Conservation (phyloP, 2,113 vertebrate species). For the Illadopsis cleaveri region DNA sequence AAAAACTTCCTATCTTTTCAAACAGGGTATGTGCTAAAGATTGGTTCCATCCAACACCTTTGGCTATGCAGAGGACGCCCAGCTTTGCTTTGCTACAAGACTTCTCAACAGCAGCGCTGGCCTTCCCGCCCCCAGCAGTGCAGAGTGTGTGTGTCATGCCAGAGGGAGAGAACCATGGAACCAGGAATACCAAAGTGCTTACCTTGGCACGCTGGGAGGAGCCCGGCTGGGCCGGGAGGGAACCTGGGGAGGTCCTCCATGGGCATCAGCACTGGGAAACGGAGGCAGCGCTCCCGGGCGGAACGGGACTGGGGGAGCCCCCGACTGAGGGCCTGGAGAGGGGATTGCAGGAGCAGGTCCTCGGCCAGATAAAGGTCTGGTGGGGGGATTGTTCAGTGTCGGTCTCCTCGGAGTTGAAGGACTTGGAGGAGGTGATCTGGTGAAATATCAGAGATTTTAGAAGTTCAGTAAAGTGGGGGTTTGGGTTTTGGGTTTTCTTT, state of each 20-base stretch:
- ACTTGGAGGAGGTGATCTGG: constrained; percentile 86
- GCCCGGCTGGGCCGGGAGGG: constrained; percentile 74
- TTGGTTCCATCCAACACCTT: not conserved
- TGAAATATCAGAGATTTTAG: not conserved
- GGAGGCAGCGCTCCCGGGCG: constrained; percentile 66
- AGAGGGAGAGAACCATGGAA: constrained; percentile 50
- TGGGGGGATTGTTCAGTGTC: constrained; percentile 47
- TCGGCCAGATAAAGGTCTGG: constrained; percentile 62
- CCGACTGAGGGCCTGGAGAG: constrained; percentile 72
- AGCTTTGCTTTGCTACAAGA: not conserved
- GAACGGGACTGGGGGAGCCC: constrained; percentile 76
- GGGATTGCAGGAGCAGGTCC: constrained; percentile 76
- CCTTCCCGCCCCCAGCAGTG: not conserved
- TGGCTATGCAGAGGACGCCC: not conserved
- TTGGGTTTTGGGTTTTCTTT: not conserved
- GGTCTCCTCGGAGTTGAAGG: constrained; percentile 82
- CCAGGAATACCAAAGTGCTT: not conserved
- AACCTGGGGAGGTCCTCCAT: constrained; percentile 70
- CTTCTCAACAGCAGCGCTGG: not conserved
- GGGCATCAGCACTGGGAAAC: constrained; percentile 71
- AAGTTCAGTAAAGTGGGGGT: not conserved
- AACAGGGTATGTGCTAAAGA: not conserved
- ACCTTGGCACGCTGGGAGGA: constrained; percentile 87
- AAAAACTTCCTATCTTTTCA: not conserved
- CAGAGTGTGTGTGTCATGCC: constrained; percentile 26